Percentiles rank a stretch among this genome's conserved stretches.
Evolutionary conservation across 2,888 invertebrate genomes (phyloP).

Genomic region (Megalurothrips usitatus): DNA sequence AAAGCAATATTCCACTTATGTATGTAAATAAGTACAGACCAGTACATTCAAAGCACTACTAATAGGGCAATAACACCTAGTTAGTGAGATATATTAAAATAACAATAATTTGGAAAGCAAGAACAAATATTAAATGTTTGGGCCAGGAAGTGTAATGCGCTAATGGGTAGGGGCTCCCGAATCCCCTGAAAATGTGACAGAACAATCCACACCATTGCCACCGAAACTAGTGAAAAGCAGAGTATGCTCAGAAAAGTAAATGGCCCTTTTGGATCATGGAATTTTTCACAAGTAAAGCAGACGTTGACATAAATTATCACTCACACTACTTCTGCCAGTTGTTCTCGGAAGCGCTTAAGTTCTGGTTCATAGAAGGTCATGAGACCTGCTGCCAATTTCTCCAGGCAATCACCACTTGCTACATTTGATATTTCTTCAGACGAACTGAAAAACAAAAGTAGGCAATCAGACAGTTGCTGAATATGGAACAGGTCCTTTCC

Average conservation of each 20-base stretch:
- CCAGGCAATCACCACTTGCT: neutral
- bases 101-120: neutral
- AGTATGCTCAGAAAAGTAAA: too few relatives aligned
- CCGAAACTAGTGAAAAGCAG: too few relatives aligned
- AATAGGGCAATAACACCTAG: neutral
- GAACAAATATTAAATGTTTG: neutral
- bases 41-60: too few relatives aligned
- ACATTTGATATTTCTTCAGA: neutral
- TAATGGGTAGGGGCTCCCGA: neutral
- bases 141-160: too few relatives aligned
- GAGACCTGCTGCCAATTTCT: neutral
- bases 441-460: neutral
- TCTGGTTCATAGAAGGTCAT: constrained; percentile 17
- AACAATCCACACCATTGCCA: too few relatives aligned
- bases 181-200: neutral
- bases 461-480: neutral
- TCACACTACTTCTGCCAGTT: constrained; percentile 1
- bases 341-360: constrained; percentile 6
- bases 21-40: too few relatives aligned
- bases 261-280: too few relatives aligned
- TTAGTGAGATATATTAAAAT: neutral
- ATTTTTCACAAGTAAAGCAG: too few relatives aligned
- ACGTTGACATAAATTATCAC: neutral
- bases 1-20: neutral
- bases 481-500: neutral